Evolutionary conservation across 2,113 vertebrate species (phyloP).

Genomic region (Upupa epops): DNA sequence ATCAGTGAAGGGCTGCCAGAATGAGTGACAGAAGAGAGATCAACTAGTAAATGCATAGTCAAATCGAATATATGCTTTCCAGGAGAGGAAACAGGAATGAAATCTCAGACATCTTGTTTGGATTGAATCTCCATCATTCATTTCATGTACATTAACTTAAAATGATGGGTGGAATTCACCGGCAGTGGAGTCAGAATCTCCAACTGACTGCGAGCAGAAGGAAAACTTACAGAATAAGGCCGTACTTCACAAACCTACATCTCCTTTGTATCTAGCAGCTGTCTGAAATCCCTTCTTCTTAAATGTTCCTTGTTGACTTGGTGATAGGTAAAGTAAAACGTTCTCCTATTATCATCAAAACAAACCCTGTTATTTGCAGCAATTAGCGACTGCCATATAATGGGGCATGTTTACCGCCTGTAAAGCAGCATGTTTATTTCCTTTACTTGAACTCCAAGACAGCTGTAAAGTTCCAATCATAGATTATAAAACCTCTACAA

Average conservation of each 20-base stretch:
- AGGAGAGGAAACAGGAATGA: background rate
- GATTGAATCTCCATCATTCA: background rate
- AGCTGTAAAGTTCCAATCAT: background rate
- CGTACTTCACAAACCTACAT: background rate
- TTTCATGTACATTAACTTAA: background rate
- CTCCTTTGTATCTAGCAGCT: background rate
- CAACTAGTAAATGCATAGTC: slow-evolving; percentile 8
- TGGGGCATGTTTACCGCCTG: background rate
- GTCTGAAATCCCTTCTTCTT: background rate
- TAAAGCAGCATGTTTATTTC: background rate
- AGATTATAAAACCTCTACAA: background rate
- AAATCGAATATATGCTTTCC: slow-evolving; percentile 22
- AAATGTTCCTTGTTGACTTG: background rate
- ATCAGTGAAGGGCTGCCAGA: slow-evolving; percentile 4
- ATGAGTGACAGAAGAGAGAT: background rate
- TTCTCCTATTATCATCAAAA: background rate
- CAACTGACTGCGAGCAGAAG: background rate
- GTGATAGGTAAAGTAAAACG: background rate
- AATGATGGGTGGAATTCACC: background rate
- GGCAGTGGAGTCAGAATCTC: background rate
- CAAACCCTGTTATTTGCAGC: background rate
- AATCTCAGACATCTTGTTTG: background rate
- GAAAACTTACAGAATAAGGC: background rate
- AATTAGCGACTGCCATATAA: background rate
- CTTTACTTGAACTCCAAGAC: background rate